Conservation (phyloP, 2,888 invertebrate species). For the Drosophila mercatorum region DNA sequence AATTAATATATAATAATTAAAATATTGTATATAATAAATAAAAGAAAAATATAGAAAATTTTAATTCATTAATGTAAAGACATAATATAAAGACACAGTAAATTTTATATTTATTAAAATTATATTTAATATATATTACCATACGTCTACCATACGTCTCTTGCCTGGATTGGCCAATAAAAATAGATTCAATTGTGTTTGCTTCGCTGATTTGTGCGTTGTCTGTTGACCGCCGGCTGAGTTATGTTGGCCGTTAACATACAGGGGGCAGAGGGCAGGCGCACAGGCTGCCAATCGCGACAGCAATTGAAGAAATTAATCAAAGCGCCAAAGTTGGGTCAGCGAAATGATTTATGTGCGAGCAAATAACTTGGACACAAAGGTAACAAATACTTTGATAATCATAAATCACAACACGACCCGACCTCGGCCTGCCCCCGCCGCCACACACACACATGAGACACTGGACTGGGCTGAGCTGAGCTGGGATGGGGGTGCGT, state of each 20-base stretch:
- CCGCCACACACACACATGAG: slow-evolving; percentile 19
- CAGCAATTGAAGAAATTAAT: slow-evolving; percentile 77
- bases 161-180: slow-evolving; percentile 3
- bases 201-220: slow-evolving; percentile 29
- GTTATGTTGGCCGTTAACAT: slow-evolving; percentile 51
- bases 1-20: too few relatives aligned
- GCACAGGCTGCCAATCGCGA: slow-evolving; percentile 54
- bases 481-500: background rate
- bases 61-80: too few relatives aligned
- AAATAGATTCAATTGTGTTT: slow-evolving; percentile 24
- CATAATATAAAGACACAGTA: too few relatives aligned
- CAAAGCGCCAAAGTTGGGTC: slow-evolving; percentile 59
- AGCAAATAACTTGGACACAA: slow-evolving; percentile 77
- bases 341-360: slow-evolving; percentile 72
- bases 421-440: slow-evolving; percentile 1
- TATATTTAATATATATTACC: too few relatives aligned
- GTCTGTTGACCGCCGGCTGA: slow-evolving; percentile 55
- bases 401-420: slow-evolving; percentile 75
- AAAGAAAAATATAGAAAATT: too few relatives aligned
- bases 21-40: too few relatives aligned
- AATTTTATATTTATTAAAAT: background rate
- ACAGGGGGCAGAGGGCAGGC: too few relatives aligned
- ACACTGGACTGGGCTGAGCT: background rate
- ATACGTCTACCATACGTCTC: background rate
- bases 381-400: slow-evolving; percentile 80